Conservation (phyloP, 2,888 invertebrate genomes). For the Nowickia ferox region DNA sequence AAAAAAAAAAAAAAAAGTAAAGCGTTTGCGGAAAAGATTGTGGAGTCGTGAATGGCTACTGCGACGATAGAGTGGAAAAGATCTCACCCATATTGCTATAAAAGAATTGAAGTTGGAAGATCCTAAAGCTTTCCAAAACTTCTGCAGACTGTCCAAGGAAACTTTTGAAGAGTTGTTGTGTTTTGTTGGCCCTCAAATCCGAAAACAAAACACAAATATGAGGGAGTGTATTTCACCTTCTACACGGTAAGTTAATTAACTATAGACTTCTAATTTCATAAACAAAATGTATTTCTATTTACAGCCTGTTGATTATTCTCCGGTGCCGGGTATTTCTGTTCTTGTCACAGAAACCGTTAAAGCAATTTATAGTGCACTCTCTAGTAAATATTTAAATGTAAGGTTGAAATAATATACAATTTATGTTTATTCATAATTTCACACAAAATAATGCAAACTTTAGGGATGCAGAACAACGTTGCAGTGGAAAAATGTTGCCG, state of each 20-base stretch:
- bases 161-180: background rate
- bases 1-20: constrained; percentile 7
- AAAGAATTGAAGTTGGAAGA: constrained; percentile 13
- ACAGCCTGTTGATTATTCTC: constrained; percentile 10
- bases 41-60: background rate
- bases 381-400: background rate
- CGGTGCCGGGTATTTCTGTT: background rate
- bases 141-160: constrained; percentile 11
- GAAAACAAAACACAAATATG: background rate
- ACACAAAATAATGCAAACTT: background rate
- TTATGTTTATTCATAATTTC: background rate
- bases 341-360: constrained; percentile 12
- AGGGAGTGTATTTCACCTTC: constrained; percentile 7
- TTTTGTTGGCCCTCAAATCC: background rate
- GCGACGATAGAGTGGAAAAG: constrained; percentile 20
- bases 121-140: constrained; percentile 24
- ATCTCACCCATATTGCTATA: background rate
- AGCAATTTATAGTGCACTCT: background rate
- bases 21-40: constrained; percentile 3
- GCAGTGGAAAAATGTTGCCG: constrained; percentile 14
- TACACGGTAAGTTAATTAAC: constrained; percentile 16
- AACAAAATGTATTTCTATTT: background rate
- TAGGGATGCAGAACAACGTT: constrained; percentile 13
- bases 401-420: background rate
- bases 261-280: background rate